Conservation (phyloP, 2,888 invertebrate genomes). For the Stratiomys singularior region DNA sequence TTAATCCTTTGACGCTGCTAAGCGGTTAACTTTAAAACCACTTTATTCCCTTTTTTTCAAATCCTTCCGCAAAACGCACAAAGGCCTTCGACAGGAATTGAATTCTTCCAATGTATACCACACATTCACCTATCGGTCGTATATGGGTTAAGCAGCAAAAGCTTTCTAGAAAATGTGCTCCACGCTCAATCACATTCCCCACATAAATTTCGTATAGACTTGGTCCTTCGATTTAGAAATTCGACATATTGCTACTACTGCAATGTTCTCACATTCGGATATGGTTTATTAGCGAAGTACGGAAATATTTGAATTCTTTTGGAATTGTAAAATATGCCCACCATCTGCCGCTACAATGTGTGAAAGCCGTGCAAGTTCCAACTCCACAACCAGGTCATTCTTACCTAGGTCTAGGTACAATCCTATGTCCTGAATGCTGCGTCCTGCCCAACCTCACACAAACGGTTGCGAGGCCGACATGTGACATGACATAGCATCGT, state of each 20-base stretch:
- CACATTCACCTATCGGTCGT: not conserved
- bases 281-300: slow-evolving; percentile 12
- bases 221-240: not conserved
- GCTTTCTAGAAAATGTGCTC: not conserved
- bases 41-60: too few species aligned
- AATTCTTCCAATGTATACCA: too few species aligned
- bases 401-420: not conserved
- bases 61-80: too few species aligned
- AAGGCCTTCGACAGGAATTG: too few species aligned
- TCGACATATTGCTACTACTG: not conserved
- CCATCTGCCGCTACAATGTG: not conserved
- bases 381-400: slow-evolving; percentile 8
- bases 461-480: not conserved
- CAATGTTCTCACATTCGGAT: slow-evolving; percentile 9
- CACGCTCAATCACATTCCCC: slow-evolving; percentile 11
- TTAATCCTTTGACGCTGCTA: too few species aligned
- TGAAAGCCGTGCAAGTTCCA: not conserved
- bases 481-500: slow-evolving; percentile 10
- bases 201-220: slow-evolving; percentile 5
- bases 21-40: too few species aligned
- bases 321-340: slow-evolving; percentile 7
- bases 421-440: not conserved
- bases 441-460: not conserved
- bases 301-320: slow-evolving; percentile 22
- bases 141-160: not conserved